phyloP scores from a whole-genome alignment of 2,888 invertebrate species.

The Buathra laborator region DNA sequence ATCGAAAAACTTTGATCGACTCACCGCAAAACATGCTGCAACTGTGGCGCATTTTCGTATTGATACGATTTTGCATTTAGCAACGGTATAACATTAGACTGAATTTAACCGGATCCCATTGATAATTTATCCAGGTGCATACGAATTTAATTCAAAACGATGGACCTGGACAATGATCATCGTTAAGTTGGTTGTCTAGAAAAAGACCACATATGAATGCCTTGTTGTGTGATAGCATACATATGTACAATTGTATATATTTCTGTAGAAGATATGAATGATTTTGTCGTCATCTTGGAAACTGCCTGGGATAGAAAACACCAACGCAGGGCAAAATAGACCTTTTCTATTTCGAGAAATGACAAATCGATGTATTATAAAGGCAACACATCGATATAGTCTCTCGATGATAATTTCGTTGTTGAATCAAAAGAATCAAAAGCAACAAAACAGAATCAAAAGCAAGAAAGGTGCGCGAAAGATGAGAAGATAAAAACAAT shows the following conservation, averaged over 20 bases:
- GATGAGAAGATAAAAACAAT: background rate
- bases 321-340: conserved; percentile 66
- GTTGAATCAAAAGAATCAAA: background rate
- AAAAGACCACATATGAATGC: background rate
- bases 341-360: conserved; percentile 58
- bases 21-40: conserved; percentile 13
- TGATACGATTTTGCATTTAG: background rate
- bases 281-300: conserved; percentile 61
- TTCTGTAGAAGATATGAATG: background rate
- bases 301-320: conserved; percentile 61
- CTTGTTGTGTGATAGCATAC: background rate
- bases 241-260: background rate
- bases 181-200: background rate
- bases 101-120: background rate
- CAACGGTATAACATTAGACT: background rate
- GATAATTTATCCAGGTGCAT: background rate
- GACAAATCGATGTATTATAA: conserved; percentile 35
- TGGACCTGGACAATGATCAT: background rate
- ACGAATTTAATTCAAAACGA: background rate
- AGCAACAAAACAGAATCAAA: background rate
- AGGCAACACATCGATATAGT: conserved; percentile 35
- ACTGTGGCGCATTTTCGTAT: background rate
- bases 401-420: conserved; percentile 38
- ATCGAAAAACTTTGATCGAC: background rate
- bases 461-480: background rate